Evolutionary conservation across 2,888 invertebrate species (phyloP), one percentile per base, ranked within the genome.

Genomic region (Thecocarcelia acutangulata): DNA sequence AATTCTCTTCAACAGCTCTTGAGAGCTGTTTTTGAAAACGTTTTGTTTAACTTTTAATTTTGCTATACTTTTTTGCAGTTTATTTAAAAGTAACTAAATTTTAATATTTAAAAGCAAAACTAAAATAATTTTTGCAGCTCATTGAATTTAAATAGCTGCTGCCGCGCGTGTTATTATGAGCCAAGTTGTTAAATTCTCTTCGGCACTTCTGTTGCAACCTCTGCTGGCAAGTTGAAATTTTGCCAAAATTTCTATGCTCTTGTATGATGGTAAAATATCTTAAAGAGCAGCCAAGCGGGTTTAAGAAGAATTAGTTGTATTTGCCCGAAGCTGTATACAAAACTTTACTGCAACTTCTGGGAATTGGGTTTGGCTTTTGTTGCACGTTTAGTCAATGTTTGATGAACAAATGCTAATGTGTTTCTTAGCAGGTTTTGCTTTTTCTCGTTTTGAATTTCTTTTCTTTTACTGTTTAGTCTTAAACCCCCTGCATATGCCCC

Each of bases 91-190:
- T 52, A 19, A 48, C 15, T n/a, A 4, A 13, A n/a, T 13, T n/a
- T 64, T 33, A 13, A 68, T 44, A 33, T 33, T 48, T 33, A 1
- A 8, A 8, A 1, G 33, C 24, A 24, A 24, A 46, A 56, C 37
- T 9, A 37, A 64, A 56, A 37, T 13, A 44, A 6, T 28, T 59
- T 72, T 66, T 13, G 24, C 37, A 44, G 50, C 63, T 77, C 73
- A 81, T 81, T 64, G 56, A 81, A 73, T 81, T 73, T 50, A 42
- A 73, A 61, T 58, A 15, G 56, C n/a, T 64, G 50, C n/a, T 33
- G 21, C n/a, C 21, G 21, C 37, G 19, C 24, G 13, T 52, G 8
- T 9, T 50, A 33, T 17, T 42, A 33, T 24, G 12, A 59, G 58
- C 58, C 70, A 70, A 72, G 50, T 64, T 64, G 19, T 64, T 33